Conservation (phyloP, 2,888 invertebrate genomes). For the Metacarcinus magister region DNA sequence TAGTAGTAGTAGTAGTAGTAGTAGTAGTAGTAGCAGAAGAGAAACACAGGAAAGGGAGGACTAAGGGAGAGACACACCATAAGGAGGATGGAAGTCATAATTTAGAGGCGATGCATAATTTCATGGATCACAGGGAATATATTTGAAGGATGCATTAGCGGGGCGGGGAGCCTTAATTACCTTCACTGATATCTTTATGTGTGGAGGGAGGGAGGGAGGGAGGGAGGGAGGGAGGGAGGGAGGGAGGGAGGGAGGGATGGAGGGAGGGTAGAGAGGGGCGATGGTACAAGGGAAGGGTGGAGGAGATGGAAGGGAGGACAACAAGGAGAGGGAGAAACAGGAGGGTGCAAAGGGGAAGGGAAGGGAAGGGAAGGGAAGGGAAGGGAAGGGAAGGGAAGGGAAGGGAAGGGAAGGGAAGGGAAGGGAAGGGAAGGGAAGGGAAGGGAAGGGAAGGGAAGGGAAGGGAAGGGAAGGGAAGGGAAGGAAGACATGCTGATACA, state of each 20-base stretch:
- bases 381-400: not conserved
- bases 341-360: not conserved
- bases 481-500: not conserved
- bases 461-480: not conserved
- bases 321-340: not conserved
- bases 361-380: not conserved
- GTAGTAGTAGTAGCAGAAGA: not conserved
- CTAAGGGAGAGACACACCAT: not conserved
- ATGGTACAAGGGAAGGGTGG: not conserved
- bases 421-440: not conserved
- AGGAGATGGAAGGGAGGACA: not conserved
- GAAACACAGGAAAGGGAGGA: not conserved
- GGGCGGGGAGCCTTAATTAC: not conserved
- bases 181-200: slow-evolving; percentile 31
- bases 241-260: not conserved
- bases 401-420: not conserved
- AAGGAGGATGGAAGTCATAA: slow-evolving; percentile 45
- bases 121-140: slow-evolving; percentile 37
- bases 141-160: slow-evolving; percentile 29
- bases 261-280: not conserved
- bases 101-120: not conserved
- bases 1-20: not conserved
- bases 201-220: not conserved
- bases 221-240: not conserved
- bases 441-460: not conserved